Evolutionary conservation across 30 jellyfish, hydroid and myxozoan species (phyloP), one percentile per base, ranked within the genome.

Genomic region (Sanderia malayensis): DNA sequence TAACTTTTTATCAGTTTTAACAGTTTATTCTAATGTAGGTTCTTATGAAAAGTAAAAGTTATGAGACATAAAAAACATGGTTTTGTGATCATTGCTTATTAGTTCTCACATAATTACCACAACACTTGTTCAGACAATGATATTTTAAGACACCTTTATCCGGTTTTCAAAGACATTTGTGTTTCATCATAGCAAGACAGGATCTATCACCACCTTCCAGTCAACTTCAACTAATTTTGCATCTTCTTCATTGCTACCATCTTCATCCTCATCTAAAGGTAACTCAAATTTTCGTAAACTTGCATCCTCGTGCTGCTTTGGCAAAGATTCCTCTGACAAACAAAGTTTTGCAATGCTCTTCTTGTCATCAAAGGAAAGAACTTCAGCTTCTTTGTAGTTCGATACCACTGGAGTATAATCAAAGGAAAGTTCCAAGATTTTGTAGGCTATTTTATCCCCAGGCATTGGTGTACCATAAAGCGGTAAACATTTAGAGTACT

Each of bases 331-430:
- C 64, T 18, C 64, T 4, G 64, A 11, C 24, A 49, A 24, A 49
- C 27, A 49, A 49, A 49, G 64, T 18, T 49, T 49, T 9, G 64
- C 64, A 49, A 49, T 19, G 27, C 18, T 49, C 2, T 11, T 19
- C 2, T 18, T 19, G 18, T 49, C 20, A 31, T 65, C 65, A 31
- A 20, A 66, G 0, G 65, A 37, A 26, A 27, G 27, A 30, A 62
- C 74, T 20, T 62, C 67, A 13, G 74, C 87, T 62, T 76, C 87
- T 31, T 76, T 76, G 73, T 61, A 76, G 30, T 76, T 80, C 15
- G 87, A 76, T 15, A 76, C 33, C 69, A 61, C 87, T 0, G 87
- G 87, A 28, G 87, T 76, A 53, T 76, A 76, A 9, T 71, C 46
- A 21, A 76, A 25, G 10, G 87, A 76, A 59, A 76, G 44, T 53